A percentile compares a stretch with the other conserved stretches of the same genome.
Conservation (phyloP, 2,797 vertebrate species). For the Falco novaeseelandiae region DNA sequence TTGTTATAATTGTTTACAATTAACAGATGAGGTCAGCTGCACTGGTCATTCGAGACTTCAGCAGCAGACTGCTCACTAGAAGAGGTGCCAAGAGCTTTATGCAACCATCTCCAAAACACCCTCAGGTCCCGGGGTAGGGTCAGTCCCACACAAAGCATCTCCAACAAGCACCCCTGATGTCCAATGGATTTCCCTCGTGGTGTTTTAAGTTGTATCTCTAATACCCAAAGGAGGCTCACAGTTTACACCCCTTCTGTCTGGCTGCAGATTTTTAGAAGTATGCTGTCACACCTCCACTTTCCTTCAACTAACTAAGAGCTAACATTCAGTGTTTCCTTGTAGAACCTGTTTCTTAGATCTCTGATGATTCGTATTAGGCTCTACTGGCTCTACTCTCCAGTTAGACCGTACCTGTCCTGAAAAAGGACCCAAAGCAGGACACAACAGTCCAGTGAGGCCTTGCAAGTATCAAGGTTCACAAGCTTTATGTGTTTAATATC, state of each 20-base stretch:
- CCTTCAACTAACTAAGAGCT: background rate
- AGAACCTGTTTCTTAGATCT: background rate
- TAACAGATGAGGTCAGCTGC: background rate
- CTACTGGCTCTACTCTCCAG: background rate
- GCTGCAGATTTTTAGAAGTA: fast-evolving
- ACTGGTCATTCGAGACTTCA: background rate
- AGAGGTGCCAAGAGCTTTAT: background rate
- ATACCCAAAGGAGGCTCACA: background rate
- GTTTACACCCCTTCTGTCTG: background rate
- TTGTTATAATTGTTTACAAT: background rate
- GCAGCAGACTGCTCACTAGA: background rate
- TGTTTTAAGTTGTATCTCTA: background rate
- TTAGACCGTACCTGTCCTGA: fast-evolving
- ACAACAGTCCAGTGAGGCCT: background rate
- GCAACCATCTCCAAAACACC: background rate
- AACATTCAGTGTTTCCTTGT: fast-evolving
- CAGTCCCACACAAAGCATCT: background rate
- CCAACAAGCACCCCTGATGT: fast-evolving
- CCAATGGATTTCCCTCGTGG: fast-evolving
- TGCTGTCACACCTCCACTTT: background rate
- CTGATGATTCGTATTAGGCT: background rate
- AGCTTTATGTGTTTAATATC: background rate
- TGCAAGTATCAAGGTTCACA: fast-evolving
- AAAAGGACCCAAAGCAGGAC: background rate
- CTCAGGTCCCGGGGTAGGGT: background rate